Evolutionary conservation across 2,888 invertebrate genomes (phyloP).

Genomic region (Hermaeophaga mercurialis): DNA sequence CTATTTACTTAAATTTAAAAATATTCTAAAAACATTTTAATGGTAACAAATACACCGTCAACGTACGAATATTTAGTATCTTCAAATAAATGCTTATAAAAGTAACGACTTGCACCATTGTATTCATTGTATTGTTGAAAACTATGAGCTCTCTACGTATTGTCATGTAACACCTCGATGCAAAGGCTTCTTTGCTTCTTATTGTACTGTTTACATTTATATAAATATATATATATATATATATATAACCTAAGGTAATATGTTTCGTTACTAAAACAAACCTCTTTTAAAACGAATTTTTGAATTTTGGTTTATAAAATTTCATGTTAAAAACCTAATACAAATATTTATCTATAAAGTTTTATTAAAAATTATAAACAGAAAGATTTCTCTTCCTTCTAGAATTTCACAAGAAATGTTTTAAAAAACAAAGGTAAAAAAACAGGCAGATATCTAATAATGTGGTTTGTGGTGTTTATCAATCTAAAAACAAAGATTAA

Average conservation of each 20-base stretch:
- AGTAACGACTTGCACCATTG: slow-evolving; percentile 58
- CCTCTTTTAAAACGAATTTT: too few relatives aligned
- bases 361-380: too few relatives aligned
- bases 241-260: slow-evolving; percentile 5
- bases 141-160: slow-evolving; percentile 58
- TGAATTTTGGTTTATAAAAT: too few relatives aligned
- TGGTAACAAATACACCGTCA: slow-evolving; percentile 56
- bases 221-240: slow-evolving; percentile 19
- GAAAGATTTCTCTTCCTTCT: too few relatives aligned
- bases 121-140: slow-evolving; percentile 58
- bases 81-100: slow-evolving; percentile 56
- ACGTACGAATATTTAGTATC: slow-evolving; percentile 44
- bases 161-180: slow-evolving; percentile 58
- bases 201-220: slow-evolving; percentile 53
- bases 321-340: too few relatives aligned
- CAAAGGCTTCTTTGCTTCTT: slow-evolving; percentile 49
- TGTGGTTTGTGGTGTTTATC: not conserved
- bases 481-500: not conserved
- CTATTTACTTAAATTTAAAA: slow-evolving; percentile 20
- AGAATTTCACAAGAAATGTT: too few relatives aligned
- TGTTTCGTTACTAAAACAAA: not conserved
- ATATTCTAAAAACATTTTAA: slow-evolving; percentile 40
- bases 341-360: too few relatives aligned
- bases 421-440: too few relatives aligned
- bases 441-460: not conserved